These are phyloP conservation scores for Denticeps clupeoides DNA, from an alignment of 2,797 vertebrate species.

Conservation along the genomic window DNA sequence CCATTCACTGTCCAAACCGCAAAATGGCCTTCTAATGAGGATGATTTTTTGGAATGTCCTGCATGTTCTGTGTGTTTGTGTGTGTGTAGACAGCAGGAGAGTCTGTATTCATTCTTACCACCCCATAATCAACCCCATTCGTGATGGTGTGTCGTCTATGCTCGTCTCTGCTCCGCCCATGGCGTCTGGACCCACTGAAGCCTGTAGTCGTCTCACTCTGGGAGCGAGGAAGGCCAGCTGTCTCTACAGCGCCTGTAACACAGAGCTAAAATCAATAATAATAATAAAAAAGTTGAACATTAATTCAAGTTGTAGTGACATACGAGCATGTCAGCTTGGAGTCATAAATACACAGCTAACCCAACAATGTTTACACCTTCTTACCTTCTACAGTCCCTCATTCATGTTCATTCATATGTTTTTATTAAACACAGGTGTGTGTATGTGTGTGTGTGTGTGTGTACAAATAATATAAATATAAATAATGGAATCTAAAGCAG, in stretches of 20 bases:
- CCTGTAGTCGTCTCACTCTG: conserved; percentile 59
- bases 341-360: too few species aligned
- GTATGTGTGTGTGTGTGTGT: too few species aligned
- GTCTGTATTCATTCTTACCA: conserved; percentile 56
- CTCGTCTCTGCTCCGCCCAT: conserved; percentile 61
- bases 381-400: too few species aligned
- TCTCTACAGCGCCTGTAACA: conserved; percentile 30
- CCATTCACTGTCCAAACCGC: background rate
- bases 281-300: too few species aligned
- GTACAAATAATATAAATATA: too few species aligned
- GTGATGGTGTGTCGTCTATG: conserved; percentile 85
- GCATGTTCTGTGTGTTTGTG: background rate
- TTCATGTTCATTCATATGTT: too few species aligned
- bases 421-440: too few species aligned
- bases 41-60: conserved; percentile 1
- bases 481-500: too few species aligned
- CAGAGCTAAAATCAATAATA: conserved; percentile 25
- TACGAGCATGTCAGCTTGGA: too few species aligned
- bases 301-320: too few species aligned
- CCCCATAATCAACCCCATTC: conserved; percentile 77
- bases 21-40: background rate
- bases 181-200: conserved; percentile 44
- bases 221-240: conserved; percentile 54
- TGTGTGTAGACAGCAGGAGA: conserved; percentile 1
- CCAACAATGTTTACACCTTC: too few species aligned